Conservation (phyloP, 2,797 vertebrate species). For the Capromys pilorides region DNA sequence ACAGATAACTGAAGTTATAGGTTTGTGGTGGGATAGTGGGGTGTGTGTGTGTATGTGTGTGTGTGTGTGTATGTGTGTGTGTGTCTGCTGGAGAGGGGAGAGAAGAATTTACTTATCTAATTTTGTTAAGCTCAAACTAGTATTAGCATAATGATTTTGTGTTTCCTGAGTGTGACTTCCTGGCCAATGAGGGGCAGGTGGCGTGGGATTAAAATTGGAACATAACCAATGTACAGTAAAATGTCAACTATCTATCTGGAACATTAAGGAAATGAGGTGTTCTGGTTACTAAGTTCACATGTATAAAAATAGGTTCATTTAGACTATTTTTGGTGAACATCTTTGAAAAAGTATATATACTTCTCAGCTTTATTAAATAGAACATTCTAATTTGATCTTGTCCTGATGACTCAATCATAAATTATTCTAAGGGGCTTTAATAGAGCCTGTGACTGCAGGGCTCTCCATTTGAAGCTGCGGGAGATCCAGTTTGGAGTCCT, state of each 20-base stretch:
- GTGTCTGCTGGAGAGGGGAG: not conserved
- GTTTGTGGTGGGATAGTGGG: not conserved
- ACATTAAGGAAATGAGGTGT: conserved; percentile 77
- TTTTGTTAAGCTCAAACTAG: conserved; percentile 57
- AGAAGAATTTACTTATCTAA: conserved; percentile 48
- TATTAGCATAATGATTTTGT: conserved; percentile 62
- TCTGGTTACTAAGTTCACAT: conserved; percentile 73
- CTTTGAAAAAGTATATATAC: conserved; percentile 74
- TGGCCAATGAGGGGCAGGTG: conserved; percentile 58
- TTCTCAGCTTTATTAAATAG: conserved; percentile 77
- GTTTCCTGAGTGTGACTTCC: conserved; percentile 57
- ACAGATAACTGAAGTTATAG: not conserved
- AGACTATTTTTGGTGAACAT: conserved; percentile 76
- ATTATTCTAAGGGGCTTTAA: conserved; percentile 75
- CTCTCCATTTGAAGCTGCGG: conserved; percentile 43
- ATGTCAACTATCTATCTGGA: conserved; percentile 71
- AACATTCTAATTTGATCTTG: conserved; percentile 80
- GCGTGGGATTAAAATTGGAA: conserved; percentile 70
- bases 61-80: not conserved
- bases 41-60: not conserved
- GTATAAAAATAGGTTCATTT: conserved; percentile 79
- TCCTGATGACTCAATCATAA: conserved; percentile 80
- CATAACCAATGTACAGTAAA: conserved; percentile 65
- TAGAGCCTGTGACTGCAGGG: conserved; percentile 45
- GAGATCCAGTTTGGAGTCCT: conserved; percentile 49